Conservation (phyloP, 2,113 vertebrate genomes). For the Tragulus kanchil region DNA sequence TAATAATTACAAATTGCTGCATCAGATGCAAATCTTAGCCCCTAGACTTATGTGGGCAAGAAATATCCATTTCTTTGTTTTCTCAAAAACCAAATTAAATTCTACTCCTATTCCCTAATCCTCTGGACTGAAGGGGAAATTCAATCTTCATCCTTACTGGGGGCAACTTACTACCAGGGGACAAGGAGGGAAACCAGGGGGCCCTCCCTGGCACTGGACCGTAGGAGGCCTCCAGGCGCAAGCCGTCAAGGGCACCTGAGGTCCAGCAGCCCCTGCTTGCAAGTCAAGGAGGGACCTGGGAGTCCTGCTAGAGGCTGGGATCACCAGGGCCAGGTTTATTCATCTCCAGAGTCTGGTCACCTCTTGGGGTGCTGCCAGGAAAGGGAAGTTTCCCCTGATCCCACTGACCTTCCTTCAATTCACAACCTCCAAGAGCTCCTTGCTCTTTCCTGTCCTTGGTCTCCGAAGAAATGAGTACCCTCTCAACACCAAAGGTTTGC, state of each 20-base stretch:
- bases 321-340: background rate
- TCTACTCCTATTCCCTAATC: background rate
- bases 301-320: background rate
- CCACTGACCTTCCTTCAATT: background rate
- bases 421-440: background rate
- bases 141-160: background rate
- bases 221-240: background rate
- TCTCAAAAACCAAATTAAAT: slow-evolving; percentile 15
- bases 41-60: background rate
- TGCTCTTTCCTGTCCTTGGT: background rate
- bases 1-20: background rate
- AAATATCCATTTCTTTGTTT: background rate
- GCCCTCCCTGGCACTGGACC: background rate
- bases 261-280: background rate
- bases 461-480: background rate
- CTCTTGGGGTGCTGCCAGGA: background rate
- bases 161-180: background rate
- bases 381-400: background rate
- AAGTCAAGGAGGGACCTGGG: background rate
- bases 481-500: background rate
- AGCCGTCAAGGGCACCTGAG: background rate
- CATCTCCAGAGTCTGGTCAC: background rate
- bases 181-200: background rate
- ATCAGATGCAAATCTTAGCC: background rate
- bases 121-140: background rate